Evolutionary conservation across 2,113 vertebrate genomes (phyloP).

Genomic region (Gavialis gangeticus): DNA sequence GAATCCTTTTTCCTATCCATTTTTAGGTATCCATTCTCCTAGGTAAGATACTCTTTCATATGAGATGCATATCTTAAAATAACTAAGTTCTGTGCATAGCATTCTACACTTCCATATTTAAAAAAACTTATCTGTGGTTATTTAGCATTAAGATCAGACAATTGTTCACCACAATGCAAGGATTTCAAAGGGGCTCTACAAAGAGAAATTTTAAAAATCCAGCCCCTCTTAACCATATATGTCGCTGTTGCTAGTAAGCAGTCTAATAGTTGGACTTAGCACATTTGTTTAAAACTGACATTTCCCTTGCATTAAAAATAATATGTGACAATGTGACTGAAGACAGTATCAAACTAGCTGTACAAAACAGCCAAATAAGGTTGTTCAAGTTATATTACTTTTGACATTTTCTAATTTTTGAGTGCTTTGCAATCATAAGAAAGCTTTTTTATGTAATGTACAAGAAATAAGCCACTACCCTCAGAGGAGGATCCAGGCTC

Average conservation of each 20-base stretch:
- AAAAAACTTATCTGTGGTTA: neutral
- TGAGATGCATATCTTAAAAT: neutral
- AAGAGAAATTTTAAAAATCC: neutral
- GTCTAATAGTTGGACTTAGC: neutral
- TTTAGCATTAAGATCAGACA: neutral
- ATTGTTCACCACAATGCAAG: neutral
- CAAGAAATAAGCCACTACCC: neutral
- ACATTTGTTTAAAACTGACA: neutral
- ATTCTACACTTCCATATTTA: neutral
- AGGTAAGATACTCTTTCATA: neutral
- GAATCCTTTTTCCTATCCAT: slow-evolving; percentile 7
- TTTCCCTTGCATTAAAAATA: neutral
- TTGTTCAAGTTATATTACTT: neutral
- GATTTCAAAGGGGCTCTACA: neutral
- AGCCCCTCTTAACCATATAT: neutral
- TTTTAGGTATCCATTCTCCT: neutral
- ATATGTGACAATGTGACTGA: neutral
- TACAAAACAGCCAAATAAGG: neutral
- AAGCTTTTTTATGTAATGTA: neutral
- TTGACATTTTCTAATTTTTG: neutral
- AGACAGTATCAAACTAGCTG: neutral
- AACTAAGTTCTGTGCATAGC: neutral
- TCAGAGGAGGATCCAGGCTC: too few relatives aligned
- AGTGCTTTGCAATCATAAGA: neutral
- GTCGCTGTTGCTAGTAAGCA: neutral